A percentile compares a stretch with the other conserved stretches of the same genome.
phyloP scores from a whole-genome alignment of 2,888 invertebrate genomes.

The Eristalis arbustorum region DNA sequence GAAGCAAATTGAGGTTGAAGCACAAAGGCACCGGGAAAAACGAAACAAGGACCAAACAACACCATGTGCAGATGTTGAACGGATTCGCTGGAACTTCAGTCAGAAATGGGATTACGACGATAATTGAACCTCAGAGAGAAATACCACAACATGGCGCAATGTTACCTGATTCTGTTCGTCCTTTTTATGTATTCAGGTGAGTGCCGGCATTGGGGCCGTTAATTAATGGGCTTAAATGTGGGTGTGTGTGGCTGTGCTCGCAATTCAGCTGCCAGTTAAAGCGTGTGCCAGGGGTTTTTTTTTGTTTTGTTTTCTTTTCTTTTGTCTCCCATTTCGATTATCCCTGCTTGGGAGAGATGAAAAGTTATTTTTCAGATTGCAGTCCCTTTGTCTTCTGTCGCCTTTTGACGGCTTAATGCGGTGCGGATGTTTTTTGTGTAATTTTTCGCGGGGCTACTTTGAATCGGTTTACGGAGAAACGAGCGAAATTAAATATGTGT shows the following conservation, averaged over 20 bases:
- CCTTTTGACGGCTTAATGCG: too few species aligned
- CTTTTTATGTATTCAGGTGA: slow-evolving; percentile 70
- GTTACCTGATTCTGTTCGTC: slow-evolving; percentile 66
- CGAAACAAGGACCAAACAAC: slow-evolving; percentile 25
- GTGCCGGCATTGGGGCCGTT: slow-evolving; percentile 27
- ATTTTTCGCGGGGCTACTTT: too few species aligned
- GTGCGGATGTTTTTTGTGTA: too few species aligned
- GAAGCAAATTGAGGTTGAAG: neutral
- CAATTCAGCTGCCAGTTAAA: too few species aligned
- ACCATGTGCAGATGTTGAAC: slow-evolving; percentile 65
- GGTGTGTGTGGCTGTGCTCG: too few species aligned
- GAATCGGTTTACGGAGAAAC: neutral
- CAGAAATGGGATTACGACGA: slow-evolving; percentile 69
- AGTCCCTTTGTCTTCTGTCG: neutral
- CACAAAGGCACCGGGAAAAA: neutral
- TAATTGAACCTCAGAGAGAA: slow-evolving; percentile 65
- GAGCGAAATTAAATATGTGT: neutral
- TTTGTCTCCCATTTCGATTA: neutral
- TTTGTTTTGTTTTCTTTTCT: neutral
- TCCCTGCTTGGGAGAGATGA: neutral
- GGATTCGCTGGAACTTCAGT: slow-evolving; percentile 49
- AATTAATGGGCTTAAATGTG: slow-evolving; percentile 39
- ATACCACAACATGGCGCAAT: slow-evolving; percentile 69
- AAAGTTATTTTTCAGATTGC: neutral
- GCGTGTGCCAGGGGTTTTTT: neutral